Base-by-base conservation (phyloP, 2,113 vertebrate genomes). In the Grallaria varia region DNA sequence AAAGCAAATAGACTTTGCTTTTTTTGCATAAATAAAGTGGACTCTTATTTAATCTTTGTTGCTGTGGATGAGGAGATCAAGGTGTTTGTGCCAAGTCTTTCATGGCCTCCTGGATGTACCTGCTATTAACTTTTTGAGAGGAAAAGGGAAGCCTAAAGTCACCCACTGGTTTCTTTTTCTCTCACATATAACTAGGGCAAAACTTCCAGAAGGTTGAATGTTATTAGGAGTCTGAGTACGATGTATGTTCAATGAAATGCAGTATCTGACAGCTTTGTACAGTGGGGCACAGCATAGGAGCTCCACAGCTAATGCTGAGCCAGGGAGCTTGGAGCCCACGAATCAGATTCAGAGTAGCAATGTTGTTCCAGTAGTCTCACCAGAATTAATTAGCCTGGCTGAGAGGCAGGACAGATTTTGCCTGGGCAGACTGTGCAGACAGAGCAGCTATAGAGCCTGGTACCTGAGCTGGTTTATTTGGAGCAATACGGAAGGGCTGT, bases 31-130 rank as follows among this genome's bases (percentile, higher is more conserved):
- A 96, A 94, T 90, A 92, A 95, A 96, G 64, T 22, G 15, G 90
- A 95, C 50, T 91, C 74, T 97, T 95, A 93, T 63, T 91, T 89
- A 80, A 85, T 91, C 60, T 97, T 97, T 94, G 80, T 95, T 97
- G 93, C 45, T 37, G 63, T 47, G 69, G 71, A 66, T 80, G 63
- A 88, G 69, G 71, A 94, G 69, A 86, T 84, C 23, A 9, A 1
- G 50, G 20, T 47, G 40, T 50, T 68, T 9, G 22, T 91, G 94
- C 96, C 96, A 98, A 80, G 23, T 6, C 18, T 68, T 86, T 68
- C 58, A 42, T 25, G 42, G 90, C 40, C 60, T 87, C 73, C 83
- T 93, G 77, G 68, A 84, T 90, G 76, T 95, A 50, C n/a, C 84
- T 76, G 91, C 86, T 92, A 62, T 97, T 86, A 94, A 93, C 84